phyloP scores from a whole-genome alignment of 1,140 invertebrate species.

The Oscheius sp. region DNA sequence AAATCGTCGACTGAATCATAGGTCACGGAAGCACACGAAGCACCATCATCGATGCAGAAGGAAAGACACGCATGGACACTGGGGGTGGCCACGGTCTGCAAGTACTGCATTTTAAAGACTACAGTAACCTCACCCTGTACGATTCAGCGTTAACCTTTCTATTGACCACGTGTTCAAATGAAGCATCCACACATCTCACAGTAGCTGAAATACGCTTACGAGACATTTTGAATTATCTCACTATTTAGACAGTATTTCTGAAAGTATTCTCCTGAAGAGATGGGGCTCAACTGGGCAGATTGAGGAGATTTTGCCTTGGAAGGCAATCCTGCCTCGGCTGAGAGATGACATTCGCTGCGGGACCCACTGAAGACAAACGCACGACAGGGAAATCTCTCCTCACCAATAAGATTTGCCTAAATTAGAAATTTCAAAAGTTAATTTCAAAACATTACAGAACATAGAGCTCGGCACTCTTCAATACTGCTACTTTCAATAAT shows the following conservation, averaged over 20 bases:
- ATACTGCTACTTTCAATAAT: constrained; percentile 44
- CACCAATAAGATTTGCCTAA: constrained; percentile 51
- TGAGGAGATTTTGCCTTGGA: constrained; percentile 35
- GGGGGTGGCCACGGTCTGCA: constrained; percentile 9
- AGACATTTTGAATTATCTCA: constrained; percentile 1
- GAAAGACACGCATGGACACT: constrained; percentile 20
- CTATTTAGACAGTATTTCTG: constrained; percentile 54
- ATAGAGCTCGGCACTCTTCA: constrained; percentile 53
- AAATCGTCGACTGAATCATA: constrained; percentile 52
- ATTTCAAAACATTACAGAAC: constrained; percentile 37
- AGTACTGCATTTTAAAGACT: not conserved
- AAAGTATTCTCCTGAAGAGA: constrained; percentile 53
- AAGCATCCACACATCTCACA: constrained; percentile 45
- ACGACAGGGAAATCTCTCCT: constrained; percentile 54
- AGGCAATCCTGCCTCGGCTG: constrained; percentile 42
- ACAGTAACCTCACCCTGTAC: not conserved
- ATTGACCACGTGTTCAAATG: constrained; percentile 51
- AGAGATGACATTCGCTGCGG: constrained; percentile 52
- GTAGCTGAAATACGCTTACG: constrained; percentile 39
- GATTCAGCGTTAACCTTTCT: constrained; percentile 42
- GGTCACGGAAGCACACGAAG: constrained; percentile 18
- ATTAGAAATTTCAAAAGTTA: constrained; percentile 13
- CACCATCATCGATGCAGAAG: constrained; percentile 29
- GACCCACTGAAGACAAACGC: constrained; percentile 52
- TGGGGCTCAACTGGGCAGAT: constrained; percentile 44